A percentile compares a stretch with the other conserved stretches of the same genome.
phyloP scores from a whole-genome alignment of 2,888 invertebrate genomes.

The Caenorhabditis angaria region DNA sequence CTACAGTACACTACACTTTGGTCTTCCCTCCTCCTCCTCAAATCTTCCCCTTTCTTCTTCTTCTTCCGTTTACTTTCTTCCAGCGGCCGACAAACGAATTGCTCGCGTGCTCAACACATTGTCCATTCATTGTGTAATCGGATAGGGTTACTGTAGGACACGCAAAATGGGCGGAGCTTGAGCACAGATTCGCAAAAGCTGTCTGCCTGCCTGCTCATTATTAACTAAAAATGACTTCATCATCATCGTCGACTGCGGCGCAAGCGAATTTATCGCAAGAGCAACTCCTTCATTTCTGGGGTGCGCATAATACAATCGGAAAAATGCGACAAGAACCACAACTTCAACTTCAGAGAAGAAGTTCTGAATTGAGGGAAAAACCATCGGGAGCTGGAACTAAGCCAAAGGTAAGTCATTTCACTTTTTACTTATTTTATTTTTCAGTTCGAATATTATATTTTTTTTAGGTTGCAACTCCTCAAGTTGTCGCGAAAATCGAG shows the following conservation, averaged over 20 bases:
- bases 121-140: conserved; percentile 15
- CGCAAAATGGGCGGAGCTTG: conserved; percentile 13
- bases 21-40: not conserved
- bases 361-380: conserved; percentile 2
- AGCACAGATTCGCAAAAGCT: not conserved
- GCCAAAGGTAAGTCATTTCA: conserved; percentile 49
- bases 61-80: not conserved
- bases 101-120: conserved; percentile 12
- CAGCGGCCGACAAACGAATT: conserved; percentile 2
- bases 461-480: conserved; percentile 88
- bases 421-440: not conserved
- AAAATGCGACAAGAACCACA: conserved; percentile 27
- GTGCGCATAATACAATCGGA: conserved; percentile 45
- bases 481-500: conserved; percentile 95
- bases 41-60: conserved; percentile 12
- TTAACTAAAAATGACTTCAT: conserved; percentile 16
- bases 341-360: conserved; percentile 11
- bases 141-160: conserved; percentile 23
- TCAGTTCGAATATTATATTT: conserved; percentile 3
- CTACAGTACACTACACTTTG: not conserved
- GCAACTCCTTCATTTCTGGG: conserved; percentile 66
- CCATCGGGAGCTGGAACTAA: conserved; percentile 56
- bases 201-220: conserved; percentile 11
- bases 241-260: no score
- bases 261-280: conserved; percentile 53